A percentile compares a stretch with the other conserved stretches of the same genome.
These are phyloP conservation scores for Nezara viridula DNA, from an alignment of 2,888 invertebrate species.

Conservation along the genomic window DNA sequence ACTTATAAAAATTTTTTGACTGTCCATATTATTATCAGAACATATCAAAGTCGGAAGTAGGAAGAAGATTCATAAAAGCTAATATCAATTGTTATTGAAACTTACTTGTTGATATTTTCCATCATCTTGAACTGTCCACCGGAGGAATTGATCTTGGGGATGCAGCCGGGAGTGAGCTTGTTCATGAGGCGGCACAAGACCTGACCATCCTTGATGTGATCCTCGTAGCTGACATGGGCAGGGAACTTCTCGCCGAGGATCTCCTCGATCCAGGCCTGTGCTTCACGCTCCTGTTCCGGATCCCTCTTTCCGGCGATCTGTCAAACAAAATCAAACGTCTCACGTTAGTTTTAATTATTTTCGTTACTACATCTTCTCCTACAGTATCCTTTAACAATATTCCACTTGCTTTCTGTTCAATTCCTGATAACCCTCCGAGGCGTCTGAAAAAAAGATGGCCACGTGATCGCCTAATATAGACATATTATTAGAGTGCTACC, in stretches of 20 bases:
- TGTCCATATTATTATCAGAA: too few species aligned
- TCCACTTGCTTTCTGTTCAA: too few species aligned
- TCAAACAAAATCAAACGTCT: not conserved
- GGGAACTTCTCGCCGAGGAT: slow-evolving; percentile 92
- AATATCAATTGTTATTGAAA: slow-evolving; percentile 65
- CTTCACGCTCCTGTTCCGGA: slow-evolving; percentile 86
- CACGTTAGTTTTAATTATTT: not conserved
- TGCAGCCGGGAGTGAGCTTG: slow-evolving; percentile 88
- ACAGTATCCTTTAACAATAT: too few species aligned
- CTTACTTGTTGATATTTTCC: slow-evolving; percentile 98
- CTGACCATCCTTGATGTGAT: slow-evolving; percentile 91
- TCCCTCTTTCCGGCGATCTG: slow-evolving; percentile 89
- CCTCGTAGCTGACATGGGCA: slow-evolving; percentile 84
- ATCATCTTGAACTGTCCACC: slow-evolving; percentile 99
- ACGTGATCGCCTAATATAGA: too few species aligned
- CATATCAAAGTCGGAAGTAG: too few species aligned
- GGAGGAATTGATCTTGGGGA: slow-evolving; percentile 91
- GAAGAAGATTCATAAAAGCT: too few species aligned
- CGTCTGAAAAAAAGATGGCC: too few species aligned
- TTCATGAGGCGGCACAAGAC: slow-evolving; percentile 96
- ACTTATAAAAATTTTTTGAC: too few species aligned
- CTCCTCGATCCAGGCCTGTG: slow-evolving; percentile 92
- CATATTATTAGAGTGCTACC: too few species aligned
- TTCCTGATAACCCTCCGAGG: too few species aligned
- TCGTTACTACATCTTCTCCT: too few species aligned